A percentile compares a stretch with the other conserved stretches of the same genome.
Conservation (phyloP, 2,888 invertebrate species). For the Pammene aurita region DNA sequence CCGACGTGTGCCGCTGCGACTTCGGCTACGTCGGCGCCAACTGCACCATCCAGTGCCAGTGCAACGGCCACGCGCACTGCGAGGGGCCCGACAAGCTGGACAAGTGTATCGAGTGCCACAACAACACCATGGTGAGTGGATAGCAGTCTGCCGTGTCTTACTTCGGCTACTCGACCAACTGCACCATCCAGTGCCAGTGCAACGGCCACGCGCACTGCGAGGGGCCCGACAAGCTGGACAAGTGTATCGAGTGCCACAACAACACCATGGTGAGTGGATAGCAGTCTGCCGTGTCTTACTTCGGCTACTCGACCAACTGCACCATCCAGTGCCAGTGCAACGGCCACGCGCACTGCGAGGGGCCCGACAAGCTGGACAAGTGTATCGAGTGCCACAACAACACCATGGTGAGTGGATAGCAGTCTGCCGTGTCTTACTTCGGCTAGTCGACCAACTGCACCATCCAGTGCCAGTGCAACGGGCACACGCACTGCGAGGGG, state of each 20-base stretch:
- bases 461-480: conserved; percentile 96
- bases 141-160: conserved; percentile 61
- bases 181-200: conserved; percentile 96
- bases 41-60: conserved; percentile 96
- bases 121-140: conserved; percentile 97
- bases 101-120: conserved; percentile 92
- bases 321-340: conserved; percentile 97
- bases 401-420: too few relatives aligned
- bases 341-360: conserved; percentile 95
- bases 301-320: conserved; percentile 97
- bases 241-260: conserved; percentile 93
- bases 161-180: conserved; percentile 97
- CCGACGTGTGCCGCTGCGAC: conserved; percentile 93
- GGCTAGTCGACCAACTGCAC: conserved; percentile 97
- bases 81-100: conserved; percentile 92
- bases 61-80: conserved; percentile 97
- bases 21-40: conserved; percentile 98
- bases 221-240: conserved; percentile 91
- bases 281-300: conserved; percentile 77
- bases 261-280: conserved; percentile 97
- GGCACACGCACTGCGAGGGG: conserved; percentile 95
- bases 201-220: conserved; percentile 97
- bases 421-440: conserved; percentile 83
- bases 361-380: conserved; percentile 91
- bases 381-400: conserved; percentile 95